Conservation (phyloP, 2,113 vertebrate genomes). For the Heterocephalus glaber region DNA sequence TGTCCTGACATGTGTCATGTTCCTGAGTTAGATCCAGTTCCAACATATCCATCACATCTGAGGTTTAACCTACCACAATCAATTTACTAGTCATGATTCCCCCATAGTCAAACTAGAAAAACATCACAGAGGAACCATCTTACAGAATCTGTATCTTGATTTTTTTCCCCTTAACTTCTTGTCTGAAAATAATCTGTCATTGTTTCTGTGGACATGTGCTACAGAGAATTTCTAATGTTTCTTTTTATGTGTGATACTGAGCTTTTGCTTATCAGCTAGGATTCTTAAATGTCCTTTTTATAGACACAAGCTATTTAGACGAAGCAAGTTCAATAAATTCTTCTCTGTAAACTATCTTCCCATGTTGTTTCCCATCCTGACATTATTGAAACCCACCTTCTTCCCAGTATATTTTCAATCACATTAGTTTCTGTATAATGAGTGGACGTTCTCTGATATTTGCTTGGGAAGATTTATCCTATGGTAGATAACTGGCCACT, state of each 20-base stretch:
- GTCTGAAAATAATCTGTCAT: not conserved
- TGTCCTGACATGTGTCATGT: not conserved
- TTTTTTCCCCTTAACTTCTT: not conserved
- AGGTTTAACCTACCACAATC: constrained; percentile 14
- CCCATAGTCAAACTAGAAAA: not conserved
- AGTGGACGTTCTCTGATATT: not conserved
- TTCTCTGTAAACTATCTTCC: not conserved
- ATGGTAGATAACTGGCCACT: not conserved
- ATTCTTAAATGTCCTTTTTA: not conserved
- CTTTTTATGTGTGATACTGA: not conserved
- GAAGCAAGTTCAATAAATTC: constrained; percentile 24
- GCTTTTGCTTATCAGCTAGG: not conserved
- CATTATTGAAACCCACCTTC: not conserved
- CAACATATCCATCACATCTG: constrained; percentile 6
- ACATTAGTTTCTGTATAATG: not conserved
- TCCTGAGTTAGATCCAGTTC: constrained; percentile 36
- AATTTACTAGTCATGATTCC: not conserved
- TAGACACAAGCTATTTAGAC: not conserved
- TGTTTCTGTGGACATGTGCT: not conserved
- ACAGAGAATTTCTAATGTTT: constrained; percentile 6
- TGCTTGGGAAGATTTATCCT: not conserved
- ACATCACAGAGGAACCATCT: not conserved
- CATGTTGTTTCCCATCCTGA: not conserved
- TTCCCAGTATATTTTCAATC: constrained; percentile 7
- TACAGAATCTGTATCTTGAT: not conserved